phyloP scores from a whole-genome alignment of 1,140 invertebrate species.

The Wiebesia pumilae region DNA sequence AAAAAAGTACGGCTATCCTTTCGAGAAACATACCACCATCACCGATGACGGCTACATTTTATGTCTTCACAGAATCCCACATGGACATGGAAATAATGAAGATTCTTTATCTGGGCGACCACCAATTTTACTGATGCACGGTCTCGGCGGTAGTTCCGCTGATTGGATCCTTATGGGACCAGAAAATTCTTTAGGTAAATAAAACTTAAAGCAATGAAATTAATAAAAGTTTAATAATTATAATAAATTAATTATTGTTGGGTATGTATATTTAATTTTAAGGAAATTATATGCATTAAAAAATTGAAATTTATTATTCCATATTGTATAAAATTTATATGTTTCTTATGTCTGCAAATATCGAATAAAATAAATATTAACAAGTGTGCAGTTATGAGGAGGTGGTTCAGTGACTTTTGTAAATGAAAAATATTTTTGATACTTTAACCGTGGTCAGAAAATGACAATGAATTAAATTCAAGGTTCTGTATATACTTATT shows the following conservation, averaged over 20 bases:
- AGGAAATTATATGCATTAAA: too few relatives aligned
- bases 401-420: constrained; percentile 10
- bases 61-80: constrained; percentile 80
- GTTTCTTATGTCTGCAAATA: too few relatives aligned
- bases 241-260: too few relatives aligned
- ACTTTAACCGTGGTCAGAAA: neutral
- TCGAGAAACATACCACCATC: constrained; percentile 77
- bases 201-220: too few relatives aligned
- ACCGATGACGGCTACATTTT: constrained; percentile 83
- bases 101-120: constrained; percentile 58
- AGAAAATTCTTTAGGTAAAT: constrained; percentile 71
- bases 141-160: constrained; percentile 77
- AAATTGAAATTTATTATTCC: too few relatives aligned
- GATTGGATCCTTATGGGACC: constrained; percentile 78
- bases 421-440: neutral
- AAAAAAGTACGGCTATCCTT: constrained; percentile 74
- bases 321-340: too few relatives aligned
- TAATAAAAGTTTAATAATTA: too few relatives aligned
- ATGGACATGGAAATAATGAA: constrained; percentile 30
- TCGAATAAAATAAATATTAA: neutral
- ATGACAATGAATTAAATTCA: constrained; percentile 3
- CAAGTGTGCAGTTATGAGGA: neutral
- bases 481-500: constrained; percentile 6
- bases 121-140: constrained; percentile 80
- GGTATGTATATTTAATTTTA: too few relatives aligned